Percentiles rank a stretch among this genome's conserved stretches.
Conservation (phyloP, 2,888 invertebrate species). For the Oxytorus armatus region DNA sequence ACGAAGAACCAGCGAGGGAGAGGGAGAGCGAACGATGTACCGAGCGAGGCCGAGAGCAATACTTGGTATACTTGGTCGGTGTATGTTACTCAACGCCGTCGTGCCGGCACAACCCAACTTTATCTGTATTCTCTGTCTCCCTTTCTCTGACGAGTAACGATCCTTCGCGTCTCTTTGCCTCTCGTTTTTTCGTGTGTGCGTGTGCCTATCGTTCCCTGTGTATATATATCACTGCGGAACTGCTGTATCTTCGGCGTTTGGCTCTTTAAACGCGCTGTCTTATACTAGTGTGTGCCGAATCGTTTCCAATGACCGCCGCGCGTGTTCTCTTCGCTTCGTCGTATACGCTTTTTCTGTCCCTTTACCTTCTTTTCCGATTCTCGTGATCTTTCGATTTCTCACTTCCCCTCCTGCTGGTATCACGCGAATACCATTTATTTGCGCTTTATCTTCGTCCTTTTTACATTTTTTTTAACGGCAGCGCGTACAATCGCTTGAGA, state of each 20-base stretch:
- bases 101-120: constrained; percentile 46
- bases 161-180: constrained; percentile 43
- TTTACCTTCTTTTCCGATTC: constrained; percentile 13
- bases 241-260: constrained; percentile 42
- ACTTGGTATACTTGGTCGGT: constrained; percentile 40
- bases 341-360: constrained; percentile 8
- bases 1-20: constrained; percentile 6
- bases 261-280: constrained; percentile 62
- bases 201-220: constrained; percentile 12
- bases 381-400: constrained; percentile 17
- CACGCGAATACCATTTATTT: background rate
- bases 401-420: background rate
- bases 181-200: constrained; percentile 42
- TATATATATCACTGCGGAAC: constrained; percentile 12
- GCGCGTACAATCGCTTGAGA: constrained; percentile 48
- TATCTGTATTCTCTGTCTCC: constrained; percentile 19
- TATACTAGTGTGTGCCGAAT: constrained; percentile 5
- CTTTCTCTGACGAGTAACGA: constrained; percentile 43
- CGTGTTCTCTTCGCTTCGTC: constrained; percentile 32
- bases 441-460: background rate
- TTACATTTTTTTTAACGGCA: constrained; percentile 27
- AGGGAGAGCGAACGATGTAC: constrained; percentile 14
- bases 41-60: constrained; percentile 37
- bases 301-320: constrained; percentile 46
- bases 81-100: constrained; percentile 57